Conservation (phyloP, 2,113 vertebrate genomes). For the Microtus pennsylvanicus region DNA sequence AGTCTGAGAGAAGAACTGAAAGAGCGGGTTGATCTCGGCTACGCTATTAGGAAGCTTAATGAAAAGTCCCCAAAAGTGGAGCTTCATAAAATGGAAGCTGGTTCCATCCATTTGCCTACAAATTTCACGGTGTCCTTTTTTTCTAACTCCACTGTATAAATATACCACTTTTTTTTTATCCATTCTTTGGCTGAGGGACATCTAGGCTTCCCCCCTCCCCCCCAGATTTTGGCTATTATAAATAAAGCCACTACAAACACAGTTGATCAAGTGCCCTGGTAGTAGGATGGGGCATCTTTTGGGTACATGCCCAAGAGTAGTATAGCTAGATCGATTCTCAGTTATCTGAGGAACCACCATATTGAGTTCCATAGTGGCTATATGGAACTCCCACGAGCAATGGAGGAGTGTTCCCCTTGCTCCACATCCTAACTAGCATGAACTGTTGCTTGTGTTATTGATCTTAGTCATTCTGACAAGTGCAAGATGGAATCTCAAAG, state of each 20-base stretch:
- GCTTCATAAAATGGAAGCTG: background rate
- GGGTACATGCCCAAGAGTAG: background rate
- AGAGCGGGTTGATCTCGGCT: fast-evolving
- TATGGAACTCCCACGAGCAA: background rate
- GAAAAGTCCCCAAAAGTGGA: background rate
- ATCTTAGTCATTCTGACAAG: background rate
- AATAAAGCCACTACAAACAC: background rate
- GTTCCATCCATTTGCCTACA: background rate
- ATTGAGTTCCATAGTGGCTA: background rate
- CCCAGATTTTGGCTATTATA: background rate
- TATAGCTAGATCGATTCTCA: background rate
- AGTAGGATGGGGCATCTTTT: background rate
- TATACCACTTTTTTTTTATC: background rate
- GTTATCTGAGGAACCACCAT: background rate
- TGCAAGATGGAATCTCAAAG: background rate
- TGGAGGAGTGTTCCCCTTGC: too few species aligned
- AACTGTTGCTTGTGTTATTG: background rate
- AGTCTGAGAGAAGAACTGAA: background rate
- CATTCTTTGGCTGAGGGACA: background rate
- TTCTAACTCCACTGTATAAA: background rate
- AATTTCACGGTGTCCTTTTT: background rate
- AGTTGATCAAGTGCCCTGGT: background rate
- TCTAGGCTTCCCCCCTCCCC: background rate
- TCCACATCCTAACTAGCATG: background rate
- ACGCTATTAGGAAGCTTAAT: background rate